Evolutionary conservation across 2,888 invertebrate species (phyloP), one percentile per base, ranked within the genome.

Genomic region (Drosophila acutilabella): DNA sequence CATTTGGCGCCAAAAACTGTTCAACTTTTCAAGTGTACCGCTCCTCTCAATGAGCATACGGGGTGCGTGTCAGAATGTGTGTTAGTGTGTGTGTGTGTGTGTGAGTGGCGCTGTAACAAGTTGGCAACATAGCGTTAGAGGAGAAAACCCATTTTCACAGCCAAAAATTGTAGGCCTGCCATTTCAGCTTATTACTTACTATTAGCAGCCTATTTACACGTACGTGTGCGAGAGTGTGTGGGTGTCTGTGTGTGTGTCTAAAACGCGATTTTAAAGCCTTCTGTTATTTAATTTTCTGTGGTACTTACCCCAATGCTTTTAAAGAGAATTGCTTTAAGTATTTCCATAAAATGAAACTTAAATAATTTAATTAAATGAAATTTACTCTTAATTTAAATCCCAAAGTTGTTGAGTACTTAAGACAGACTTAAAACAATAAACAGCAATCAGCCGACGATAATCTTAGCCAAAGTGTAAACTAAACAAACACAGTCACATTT

Each of bases 1-100:
- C 36, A 56, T 74, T 87, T 87, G 88, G 82, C 82, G 88, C 83
- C 88, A 88, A 81, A 81, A 83, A 71, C 45, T 47, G 52, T 64
- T 51, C 64, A 30, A 53, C 42, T 59, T 50, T 61, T 58, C 38
- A 54, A 74, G 69, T 67, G 45, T n/a, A 33, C 64, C 51, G 18
- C 26, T n/a, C n/a, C 20, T 4, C 56, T 16, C n/a, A 45, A 10
- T 48, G 42, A 60, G 62, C 41, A 42, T 50, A 41, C 45, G 47
- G 48, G 41, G 45, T 44, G 44, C 30, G 57, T 47, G 64, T 56
- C 20, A 20, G 48, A 45, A 11, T 2, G 33, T 10, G 11, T 33
- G 67, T 54, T 47, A n/a, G 20, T 14, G 16, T 4, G 30, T 16
- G 26, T 30, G 47, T 14, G 45, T 56, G 54, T 53, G 44, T 58